Evolutionary conservation across 2,113 vertebrate genomes (phyloP), one percentile per base, ranked within the genome.

Genomic region (Chascanopsetta lugubris): DNA sequence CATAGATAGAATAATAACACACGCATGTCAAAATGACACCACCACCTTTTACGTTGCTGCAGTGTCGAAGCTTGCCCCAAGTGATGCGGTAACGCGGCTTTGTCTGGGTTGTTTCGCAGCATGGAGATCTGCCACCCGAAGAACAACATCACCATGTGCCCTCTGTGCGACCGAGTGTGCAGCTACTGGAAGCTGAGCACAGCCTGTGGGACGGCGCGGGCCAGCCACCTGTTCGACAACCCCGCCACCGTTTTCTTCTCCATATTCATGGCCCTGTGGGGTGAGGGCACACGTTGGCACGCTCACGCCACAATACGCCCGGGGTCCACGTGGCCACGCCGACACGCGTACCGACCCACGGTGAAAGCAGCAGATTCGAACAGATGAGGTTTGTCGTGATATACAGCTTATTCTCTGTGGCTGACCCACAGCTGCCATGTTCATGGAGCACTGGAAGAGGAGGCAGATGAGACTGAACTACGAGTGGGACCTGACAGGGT

Each of bases 401-500:
- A n/a, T n/a, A n/a, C n/a, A 29, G 3, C 38, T 13, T 53, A 8
- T 40, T 43, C 24, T 63, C 47, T 55, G 2, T 45, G 7, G 50
- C 4, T 92, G 34, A 17, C 59, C 64, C 68, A 12, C 83, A 99
- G 97, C 97, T 15, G 97, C 97, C 75, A 98, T 97, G 85, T 99
- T 99, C 88, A 97, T 99, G 97, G 97, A 99, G 69, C 95, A 99
- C 80, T 99, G 97, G 97, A 99, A 99, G 74, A 93, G 97, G 88
- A 94, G 96, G 65, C 97, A 99, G 91, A 99, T 99, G 97, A 90
- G 95, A 38, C 93, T 99, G 64, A 98, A 97, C 87, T 97, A 99
- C 82, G 95, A 92, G 84, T 99, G 97, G 97, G 97, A 99, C 90
- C 94, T 99, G 80, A 98, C 97, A 1, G 95, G 96, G 62, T 99